Evolutionary conservation across 2,888 invertebrate species (phyloP).

Genomic region (Cecidostiba fungosa): DNA sequence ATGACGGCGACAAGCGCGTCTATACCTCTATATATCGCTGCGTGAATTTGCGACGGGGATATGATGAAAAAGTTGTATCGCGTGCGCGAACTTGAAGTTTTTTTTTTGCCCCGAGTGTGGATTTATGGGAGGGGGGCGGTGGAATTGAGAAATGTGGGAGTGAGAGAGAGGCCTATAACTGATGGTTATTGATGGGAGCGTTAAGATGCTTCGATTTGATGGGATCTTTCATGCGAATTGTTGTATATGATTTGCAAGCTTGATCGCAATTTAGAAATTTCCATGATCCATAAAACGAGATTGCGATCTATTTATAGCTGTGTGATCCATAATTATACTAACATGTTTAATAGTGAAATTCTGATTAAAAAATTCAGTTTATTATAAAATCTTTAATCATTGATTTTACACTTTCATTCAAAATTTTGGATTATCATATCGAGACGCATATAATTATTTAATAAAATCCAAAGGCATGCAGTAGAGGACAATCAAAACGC

Average conservation of each 20-base stretch:
- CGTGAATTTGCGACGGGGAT: slow-evolving; percentile 5
- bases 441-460: not conserved
- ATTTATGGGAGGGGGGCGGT: slow-evolving; percentile 4
- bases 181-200: not conserved
- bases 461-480: slow-evolving; percentile 20
- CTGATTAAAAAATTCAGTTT: too few relatives aligned
- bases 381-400: too few relatives aligned
- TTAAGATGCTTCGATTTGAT: not conserved
- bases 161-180: not conserved
- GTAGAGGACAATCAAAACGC: not conserved
- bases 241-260: not conserved
- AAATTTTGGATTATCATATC: too few relatives aligned
- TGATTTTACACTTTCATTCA: too few relatives aligned
- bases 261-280: not conserved
- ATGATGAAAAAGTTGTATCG: slow-evolving; percentile 19
- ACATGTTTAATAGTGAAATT: too few relatives aligned
- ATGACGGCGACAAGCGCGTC: not conserved
- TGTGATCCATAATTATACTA: not conserved
- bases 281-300: not conserved
- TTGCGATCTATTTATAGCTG: not conserved
- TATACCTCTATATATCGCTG: not conserved
- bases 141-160: slow-evolving; percentile 13
- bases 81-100: not conserved
- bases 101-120: not conserved
- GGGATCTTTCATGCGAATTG: not conserved